Evolutionary conservation across 2,888 invertebrate species (phyloP), one percentile per base, ranked within the genome.

Genomic region (Heliconius hortense): DNA sequence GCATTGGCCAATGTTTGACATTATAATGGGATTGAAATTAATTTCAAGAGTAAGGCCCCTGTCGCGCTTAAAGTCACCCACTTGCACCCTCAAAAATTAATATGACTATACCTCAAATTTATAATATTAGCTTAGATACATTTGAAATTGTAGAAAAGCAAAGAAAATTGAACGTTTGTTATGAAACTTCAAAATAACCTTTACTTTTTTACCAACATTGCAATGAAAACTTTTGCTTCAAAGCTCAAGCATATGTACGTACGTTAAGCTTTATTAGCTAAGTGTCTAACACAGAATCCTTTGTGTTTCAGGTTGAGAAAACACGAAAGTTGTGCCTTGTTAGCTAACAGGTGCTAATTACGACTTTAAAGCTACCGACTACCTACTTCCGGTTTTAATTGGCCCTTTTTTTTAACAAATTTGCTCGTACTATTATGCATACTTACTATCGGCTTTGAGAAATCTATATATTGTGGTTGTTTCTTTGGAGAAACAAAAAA

Each of bases 291-390:
- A 69, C 60, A 77, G 66, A 62, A 56, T 64, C 73, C 75, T 77
- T 78, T 78, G 73, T 75, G 68, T 77, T 75, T 73, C 77, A 75
- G 68, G 60, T 75, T 75, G 74, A 76, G 74, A 76, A 79, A 73
- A 75, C 81, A 82, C 84, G 69, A 72, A 80, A 89, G 85, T 90
- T 87, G 83, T 81, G 81, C 82, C 80, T 82, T 82, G 81, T 85
- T 89, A 88, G 82, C 82, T 81, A 83, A 84, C 87, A 90, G 90
- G 90, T 90, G 91, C 87, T 87, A 88, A 90, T 89, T 88, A 90
- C 85, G 86, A 87, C 87, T 88, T 85, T 79, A 82, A 80, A 76
- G 80, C 79, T 79, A 77, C 76, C 77, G 35, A 76, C 79, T 79
- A 78, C 76, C 77, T 76, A 79, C 64, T 64, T 64, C 88, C 84